Percentiles rank a stretch among this genome's conserved stretches.
These are phyloP conservation scores for Brachyptera putata DNA, from an alignment of 2,888 invertebrate genomes.

Conservation along the genomic window DNA sequence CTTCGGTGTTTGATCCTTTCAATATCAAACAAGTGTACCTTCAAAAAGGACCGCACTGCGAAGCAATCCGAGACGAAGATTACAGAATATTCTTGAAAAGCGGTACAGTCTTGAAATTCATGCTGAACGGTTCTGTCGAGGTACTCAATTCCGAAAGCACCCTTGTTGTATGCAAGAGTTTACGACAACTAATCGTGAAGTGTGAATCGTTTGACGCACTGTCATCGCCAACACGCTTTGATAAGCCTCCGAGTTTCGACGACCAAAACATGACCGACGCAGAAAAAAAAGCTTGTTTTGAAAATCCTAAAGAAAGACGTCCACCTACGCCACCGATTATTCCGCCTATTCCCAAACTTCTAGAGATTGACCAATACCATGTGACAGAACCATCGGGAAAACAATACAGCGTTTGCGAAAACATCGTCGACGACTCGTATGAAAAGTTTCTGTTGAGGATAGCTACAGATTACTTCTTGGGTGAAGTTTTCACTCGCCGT, in stretches of 20 bases:
- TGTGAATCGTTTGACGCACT: background rate
- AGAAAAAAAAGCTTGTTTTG: background rate
- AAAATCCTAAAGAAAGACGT: background rate
- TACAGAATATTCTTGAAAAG: constrained; percentile 41
- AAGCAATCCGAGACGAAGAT: constrained; percentile 31
- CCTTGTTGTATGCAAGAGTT: constrained; percentile 38
- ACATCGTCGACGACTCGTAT: constrained; percentile 38
- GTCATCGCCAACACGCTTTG: too few relatives aligned
- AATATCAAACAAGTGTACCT: constrained; percentile 40
- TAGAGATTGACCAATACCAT: constrained; percentile 37
- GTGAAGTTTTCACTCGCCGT: constrained; percentile 41
- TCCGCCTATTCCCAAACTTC: background rate
- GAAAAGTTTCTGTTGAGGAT: constrained; percentile 41
- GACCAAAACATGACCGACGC: background rate
- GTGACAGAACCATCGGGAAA: constrained; percentile 40
- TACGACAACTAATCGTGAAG: constrained; percentile 26
- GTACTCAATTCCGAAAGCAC: constrained; percentile 40
- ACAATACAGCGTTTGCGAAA: constrained; percentile 39
- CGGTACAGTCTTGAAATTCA: constrained; percentile 42
- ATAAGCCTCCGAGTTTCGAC: background rate
- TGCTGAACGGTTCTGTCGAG: constrained; percentile 38
- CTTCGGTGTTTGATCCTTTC: constrained; percentile 37
- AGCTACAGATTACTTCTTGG: constrained; percentile 40
- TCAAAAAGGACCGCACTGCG: constrained; percentile 33
- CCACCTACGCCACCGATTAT: background rate